Evolutionary conservation across 1,140 invertebrate genomes (phyloP).

Genomic region (Ceratitis capitata): DNA sequence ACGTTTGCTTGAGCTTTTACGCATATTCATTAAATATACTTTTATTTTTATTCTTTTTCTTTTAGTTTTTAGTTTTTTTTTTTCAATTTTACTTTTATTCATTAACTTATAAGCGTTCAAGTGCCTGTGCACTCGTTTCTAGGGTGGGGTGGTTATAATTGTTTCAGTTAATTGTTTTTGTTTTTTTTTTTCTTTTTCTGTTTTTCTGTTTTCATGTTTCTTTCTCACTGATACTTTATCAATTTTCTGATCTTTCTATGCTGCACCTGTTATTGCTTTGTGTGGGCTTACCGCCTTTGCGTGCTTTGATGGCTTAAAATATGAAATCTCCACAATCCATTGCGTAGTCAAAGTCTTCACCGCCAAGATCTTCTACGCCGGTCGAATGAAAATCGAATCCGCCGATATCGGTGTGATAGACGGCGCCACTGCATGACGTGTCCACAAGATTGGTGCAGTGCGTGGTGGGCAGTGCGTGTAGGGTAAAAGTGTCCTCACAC

Average conservation of each 20-base stretch:
- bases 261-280: not conserved
- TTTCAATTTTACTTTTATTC: not conserved
- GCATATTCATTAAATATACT: not conserved
- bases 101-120: constrained; percentile 24
- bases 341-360: constrained; percentile 72
- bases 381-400: constrained; percentile 68
- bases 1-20: not conserved
- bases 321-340: constrained; percentile 73
- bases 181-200: constrained; percentile 21
- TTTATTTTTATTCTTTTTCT: not conserved
- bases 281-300: not conserved
- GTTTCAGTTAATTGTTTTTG: constrained; percentile 32
- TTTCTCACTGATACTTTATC: too few species aligned
- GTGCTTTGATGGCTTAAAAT: constrained; percentile 65
- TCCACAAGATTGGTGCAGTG: constrained; percentile 71
- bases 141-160: constrained; percentile 43
- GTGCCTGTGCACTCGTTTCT: constrained; percentile 21
- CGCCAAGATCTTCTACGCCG: constrained; percentile 67
- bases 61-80: not conserved
- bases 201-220: not conserved
- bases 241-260: too few species aligned
- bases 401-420: constrained; percentile 71
- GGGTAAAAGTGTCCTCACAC: constrained; percentile 71
- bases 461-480: constrained; percentile 71
- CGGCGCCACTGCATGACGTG: constrained; percentile 68